Base-by-base conservation (phyloP, 2,888 invertebrate genomes). In the Arge pagana region DNA sequence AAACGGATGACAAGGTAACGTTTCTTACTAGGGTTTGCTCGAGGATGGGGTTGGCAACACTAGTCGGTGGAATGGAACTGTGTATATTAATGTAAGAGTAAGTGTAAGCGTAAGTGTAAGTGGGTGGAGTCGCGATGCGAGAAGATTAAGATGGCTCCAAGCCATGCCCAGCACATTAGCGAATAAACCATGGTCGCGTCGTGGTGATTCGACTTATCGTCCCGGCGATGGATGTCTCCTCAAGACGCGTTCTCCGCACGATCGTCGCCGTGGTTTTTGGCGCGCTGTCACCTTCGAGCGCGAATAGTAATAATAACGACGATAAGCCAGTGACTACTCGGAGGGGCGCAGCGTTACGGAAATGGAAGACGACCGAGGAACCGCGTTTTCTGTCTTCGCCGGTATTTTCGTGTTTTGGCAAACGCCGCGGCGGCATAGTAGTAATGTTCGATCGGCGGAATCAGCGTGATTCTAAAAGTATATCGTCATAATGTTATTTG, bases 151-250 rank as follows among this genome's bases (percentile, higher is more conserved):
- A 51, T 51, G 50, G 50, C 50, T 51, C 35, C 28, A 21, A 41
- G 50, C 50, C 50, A 51, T 51, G 33, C 45, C 35, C 50, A 51
- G 43, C 50, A 51, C 50, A 51, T 51, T 42, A 51, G 50, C 50
- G 41, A 45, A 42, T 43, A 42, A 42, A 51, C 50, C 42, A 51
- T 51, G 42, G 42, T 51, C n/a, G n/a, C n/a, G n/a, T n/a, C 50
- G 33, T 7, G 35, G 42, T 35, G 23, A 51, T 51, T 43, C 43
- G 35, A 31, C 43, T 51, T 51, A 43, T 51, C 50, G 50, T 51
- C 43, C 24, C 26, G 50, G 50, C 50, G 50, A 51, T 35, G 50
- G 43, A 51, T 42, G 50, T 41, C 50, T 23, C 28, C 36, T 11
- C 39, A 18, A 39, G 18, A 18, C 8, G 19, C 23, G 33, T 31